Evolutionary conservation across 92 coral and sea anemone genomes (phyloP).

Genomic region (Montipora capitata): DNA sequence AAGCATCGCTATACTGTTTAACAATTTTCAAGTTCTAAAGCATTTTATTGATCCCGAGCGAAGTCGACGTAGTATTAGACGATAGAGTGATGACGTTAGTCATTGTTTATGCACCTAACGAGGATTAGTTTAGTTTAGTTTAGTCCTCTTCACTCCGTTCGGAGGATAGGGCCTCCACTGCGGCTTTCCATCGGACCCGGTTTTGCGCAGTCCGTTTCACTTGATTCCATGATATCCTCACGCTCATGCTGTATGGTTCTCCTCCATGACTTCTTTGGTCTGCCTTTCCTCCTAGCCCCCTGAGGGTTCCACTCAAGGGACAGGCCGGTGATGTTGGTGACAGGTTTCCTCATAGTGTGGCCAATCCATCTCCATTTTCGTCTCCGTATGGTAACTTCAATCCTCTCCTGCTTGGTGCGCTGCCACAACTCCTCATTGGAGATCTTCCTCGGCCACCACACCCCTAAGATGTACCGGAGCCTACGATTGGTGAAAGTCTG

Average conservation of each 20-base stretch:
- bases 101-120: no score
- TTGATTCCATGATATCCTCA: no score
- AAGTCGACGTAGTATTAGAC: no score
- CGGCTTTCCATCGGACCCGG: no score
- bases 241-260: background rate
- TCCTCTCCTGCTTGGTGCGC: background rate
- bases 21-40: no score
- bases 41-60: no score
- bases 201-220: no score
- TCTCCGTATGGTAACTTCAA: background rate
- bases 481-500: background rate
- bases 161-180: no score
- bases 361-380: background rate
- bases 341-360: constrained; percentile 8
- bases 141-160: no score
- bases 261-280: background rate
- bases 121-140: no score
- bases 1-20: no score
- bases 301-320: constrained; percentile 3
- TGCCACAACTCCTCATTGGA: background rate
- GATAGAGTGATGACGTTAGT: no score
- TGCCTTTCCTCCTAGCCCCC: background rate
- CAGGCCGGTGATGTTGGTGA: background rate
- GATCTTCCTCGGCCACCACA: background rate
- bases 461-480: background rate